Evolutionary conservation across 2,888 invertebrate genomes (phyloP), one percentile per base, ranked within the genome.

Genomic region (Ecliptopera silaceata): DNA sequence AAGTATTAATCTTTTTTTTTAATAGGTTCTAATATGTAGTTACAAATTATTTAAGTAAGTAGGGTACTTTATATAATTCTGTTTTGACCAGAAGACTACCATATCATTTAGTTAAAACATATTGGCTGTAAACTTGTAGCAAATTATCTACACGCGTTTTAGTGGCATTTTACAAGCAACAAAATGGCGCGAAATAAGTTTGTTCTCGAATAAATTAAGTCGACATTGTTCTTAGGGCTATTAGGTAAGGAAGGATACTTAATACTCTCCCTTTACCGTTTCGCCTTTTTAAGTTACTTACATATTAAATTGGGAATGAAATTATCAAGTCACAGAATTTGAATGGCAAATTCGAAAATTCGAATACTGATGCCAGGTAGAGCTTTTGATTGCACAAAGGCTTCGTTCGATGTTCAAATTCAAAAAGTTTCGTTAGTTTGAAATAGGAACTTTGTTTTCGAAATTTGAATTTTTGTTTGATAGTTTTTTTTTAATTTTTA

Each of bases 321-420:
- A 49, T 56, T 49, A 55, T 49, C 32, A 55, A 43, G 54, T 55
- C 48, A 36, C 48, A 26, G 20, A 44, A 55, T 55, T 55, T 49
- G 44, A 55, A 56, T 45, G 22, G 44, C 55, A 49, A 56, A 56
- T 56, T 56, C 12, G 32, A 56, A 49, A 56, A 56, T 56, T 56
- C 12, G 32, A 56, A 32, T 32, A 20, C 22, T 31, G 38, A 42
- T 20, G 29, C 39, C 29, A 15, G 31, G 41, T 41, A 39, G 32
- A 29, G 55, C 39, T 43, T 48, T 47, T 55, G 38, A 55, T 55
- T 55, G 55, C 48, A 44, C 44, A 49, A 49, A 49, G 41, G 38
- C 20, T 34, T 47, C 36, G 22, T 49, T 49, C 45, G n/a, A 56
- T 44, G 17, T 45, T 39, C 39, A 18, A 46, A 46, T 46, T 32